These are phyloP conservation scores for Formica exsecta DNA, from an alignment of 1,140 invertebrate species.

Conservation along the genomic window DNA sequence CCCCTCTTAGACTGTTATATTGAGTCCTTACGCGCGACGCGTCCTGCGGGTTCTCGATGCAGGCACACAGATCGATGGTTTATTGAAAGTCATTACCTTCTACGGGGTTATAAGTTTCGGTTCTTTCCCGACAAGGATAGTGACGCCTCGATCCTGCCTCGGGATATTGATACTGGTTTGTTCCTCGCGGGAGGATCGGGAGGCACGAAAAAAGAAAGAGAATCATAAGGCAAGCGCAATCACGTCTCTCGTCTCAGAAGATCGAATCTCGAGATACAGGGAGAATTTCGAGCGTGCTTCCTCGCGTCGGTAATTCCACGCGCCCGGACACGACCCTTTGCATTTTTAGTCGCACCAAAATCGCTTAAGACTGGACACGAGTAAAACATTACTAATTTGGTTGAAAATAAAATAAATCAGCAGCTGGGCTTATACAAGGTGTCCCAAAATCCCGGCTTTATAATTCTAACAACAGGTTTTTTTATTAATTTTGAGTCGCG, in stretches of 20 bases:
- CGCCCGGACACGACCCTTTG: conserved; percentile 30
- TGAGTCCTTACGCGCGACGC: conserved; percentile 70
- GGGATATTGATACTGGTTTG: conserved; percentile 71
- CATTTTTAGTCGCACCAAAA: conserved; percentile 55
- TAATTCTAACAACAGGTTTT: neutral
- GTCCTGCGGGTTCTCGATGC: conserved; percentile 59
- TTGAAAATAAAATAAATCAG: conserved; percentile 41
- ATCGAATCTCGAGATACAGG: conserved; percentile 71
- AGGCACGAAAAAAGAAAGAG: conserved; percentile 51
- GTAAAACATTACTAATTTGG: conserved; percentile 49
- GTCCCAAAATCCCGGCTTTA: neutral
- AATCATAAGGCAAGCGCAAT: conserved; percentile 74
- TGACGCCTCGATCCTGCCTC: conserved; percentile 39
- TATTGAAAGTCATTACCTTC: conserved; percentile 80
- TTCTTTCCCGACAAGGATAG: conserved; percentile 44
- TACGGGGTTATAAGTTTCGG: conserved; percentile 58
- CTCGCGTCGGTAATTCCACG: conserved; percentile 64
- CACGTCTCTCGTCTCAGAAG: conserved; percentile 67
- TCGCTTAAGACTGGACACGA: conserved; percentile 24
- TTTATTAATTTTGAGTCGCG: neutral
- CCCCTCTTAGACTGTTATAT: conserved; percentile 61
- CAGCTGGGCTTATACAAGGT: neutral
- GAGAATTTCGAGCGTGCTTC: conserved; percentile 65
- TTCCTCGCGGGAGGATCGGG: conserved; percentile 5
- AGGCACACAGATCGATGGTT: conserved; percentile 79